phyloP scores from a whole-genome alignment of 2,888 invertebrate genomes.

The Antitype chi region DNA sequence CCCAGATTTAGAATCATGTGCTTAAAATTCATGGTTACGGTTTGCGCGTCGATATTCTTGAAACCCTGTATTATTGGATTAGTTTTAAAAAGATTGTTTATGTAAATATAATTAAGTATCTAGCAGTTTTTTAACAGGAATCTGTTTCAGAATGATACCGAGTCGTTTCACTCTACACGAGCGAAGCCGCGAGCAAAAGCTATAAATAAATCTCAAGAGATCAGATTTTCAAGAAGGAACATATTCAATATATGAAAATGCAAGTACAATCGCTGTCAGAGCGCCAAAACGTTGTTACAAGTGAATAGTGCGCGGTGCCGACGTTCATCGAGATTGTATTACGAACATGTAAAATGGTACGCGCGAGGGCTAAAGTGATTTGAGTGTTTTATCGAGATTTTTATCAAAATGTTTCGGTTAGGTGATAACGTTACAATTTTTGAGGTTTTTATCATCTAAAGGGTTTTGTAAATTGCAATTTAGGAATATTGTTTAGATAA shows the following conservation, averaged over 20 bases:
- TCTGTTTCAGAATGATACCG: neutral
- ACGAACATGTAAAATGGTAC: slow-evolving; percentile 45
- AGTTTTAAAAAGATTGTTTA: neutral
- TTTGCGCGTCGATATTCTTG: no score
- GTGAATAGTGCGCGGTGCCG: slow-evolving; percentile 13
- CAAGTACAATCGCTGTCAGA: slow-evolving; percentile 48
- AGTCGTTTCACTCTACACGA: no score
- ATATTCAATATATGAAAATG: slow-evolving; percentile 24
- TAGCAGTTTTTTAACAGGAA: neutral
- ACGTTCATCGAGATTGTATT: slow-evolving; percentile 43
- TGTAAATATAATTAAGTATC: neutral
- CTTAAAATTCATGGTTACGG: no score
- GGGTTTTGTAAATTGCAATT: neutral
- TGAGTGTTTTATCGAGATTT: slow-evolving; percentile 19
- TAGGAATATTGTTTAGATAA: neutral
- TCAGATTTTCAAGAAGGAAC: slow-evolving; percentile 17
- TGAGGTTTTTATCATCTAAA: neutral
- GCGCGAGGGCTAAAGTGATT: slow-evolving; percentile 37
- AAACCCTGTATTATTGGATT: no score
- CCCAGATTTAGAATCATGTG: no score
- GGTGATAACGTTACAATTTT: no score
- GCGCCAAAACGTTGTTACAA: slow-evolving; percentile 29
- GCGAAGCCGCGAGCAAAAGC: neutral
- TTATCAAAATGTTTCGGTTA: slow-evolving; percentile 18
- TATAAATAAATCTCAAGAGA: slow-evolving; percentile 1